phyloP scores from a whole-genome alignment of 2,797 vertebrate species.

The Otus scops region DNA sequence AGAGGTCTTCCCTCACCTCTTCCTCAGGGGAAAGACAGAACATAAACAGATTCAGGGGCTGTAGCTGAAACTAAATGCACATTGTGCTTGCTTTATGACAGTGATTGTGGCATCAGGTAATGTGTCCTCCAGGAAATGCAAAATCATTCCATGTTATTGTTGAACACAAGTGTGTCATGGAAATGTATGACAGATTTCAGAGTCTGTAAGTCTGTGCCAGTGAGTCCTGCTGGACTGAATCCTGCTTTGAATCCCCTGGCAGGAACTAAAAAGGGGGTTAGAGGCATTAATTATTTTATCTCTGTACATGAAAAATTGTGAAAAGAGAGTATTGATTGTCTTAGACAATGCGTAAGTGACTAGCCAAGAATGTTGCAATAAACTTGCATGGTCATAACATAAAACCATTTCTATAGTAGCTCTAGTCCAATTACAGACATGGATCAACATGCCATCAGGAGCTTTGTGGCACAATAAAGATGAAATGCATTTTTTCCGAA shows the following conservation, averaged over 20 bases:
- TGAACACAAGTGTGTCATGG: background rate
- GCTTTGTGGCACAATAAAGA: background rate
- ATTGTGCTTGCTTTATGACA: background rate
- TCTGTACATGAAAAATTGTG: background rate
- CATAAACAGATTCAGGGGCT: background rate
- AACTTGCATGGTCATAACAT: background rate
- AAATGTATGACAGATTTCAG: background rate
- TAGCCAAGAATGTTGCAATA: background rate
- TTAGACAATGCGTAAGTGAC: background rate
- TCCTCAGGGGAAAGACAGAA: background rate
- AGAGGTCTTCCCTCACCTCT: too few relatives aligned
- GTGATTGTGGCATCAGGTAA: background rate
- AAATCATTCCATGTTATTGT: background rate
- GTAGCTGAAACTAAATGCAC: background rate
- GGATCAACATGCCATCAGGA: background rate
- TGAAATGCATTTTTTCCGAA: background rate
- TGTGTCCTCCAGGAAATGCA: background rate
- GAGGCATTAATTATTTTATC: background rate
- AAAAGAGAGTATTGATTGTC: background rate
- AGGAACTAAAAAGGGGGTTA: background rate
- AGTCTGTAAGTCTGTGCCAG: background rate
- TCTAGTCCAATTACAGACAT: background rate
- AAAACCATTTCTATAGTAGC: background rate
- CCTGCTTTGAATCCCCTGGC: background rate
- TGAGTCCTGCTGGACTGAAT: background rate